phyloP scores from a whole-genome alignment of 2,797 vertebrate species.

The Kryptolebias ocellatus region DNA sequence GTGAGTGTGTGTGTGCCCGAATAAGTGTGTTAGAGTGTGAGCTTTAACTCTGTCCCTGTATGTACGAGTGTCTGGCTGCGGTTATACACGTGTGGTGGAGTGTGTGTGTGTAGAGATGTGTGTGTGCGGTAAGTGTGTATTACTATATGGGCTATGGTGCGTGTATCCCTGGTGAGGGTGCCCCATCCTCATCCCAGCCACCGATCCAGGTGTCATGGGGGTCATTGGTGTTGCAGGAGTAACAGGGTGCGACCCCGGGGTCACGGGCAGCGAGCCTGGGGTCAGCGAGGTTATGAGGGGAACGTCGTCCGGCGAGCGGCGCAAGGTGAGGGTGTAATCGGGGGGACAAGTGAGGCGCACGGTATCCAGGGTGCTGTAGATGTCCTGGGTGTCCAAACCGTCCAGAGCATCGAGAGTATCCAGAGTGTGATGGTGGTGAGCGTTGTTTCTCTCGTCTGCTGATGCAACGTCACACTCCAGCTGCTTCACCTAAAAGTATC shows the following conservation, averaged over 20 bases:
- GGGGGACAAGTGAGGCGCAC: conserved; percentile 92
- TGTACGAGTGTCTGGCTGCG: conserved; percentile 77
- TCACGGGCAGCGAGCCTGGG: conserved; percentile 77
- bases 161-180: conserved; percentile 94
- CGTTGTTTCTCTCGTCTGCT: conserved; percentile 74
- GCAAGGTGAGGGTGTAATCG: conserved; percentile 93
- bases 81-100: conserved; percentile 97
- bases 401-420: conserved; percentile 79
- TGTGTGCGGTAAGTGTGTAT: conserved; percentile 92
- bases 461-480: conserved; percentile 89
- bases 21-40: conserved; percentile 22
- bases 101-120: conserved; percentile 92
- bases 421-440: conserved; percentile 78
- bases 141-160: conserved; percentile 92
- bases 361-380: conserved; percentile 82
- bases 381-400: conserved; percentile 80
- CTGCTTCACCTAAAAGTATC: conserved; percentile 86
- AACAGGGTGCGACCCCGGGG: conserved; percentile 77
- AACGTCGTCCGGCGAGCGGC: conserved; percentile 92
- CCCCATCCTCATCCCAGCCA: conserved; percentile 87
- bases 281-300: conserved; percentile 94
- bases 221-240: conserved; percentile 83
- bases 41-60: conserved; percentile 66
- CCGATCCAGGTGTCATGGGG: conserved; percentile 95
- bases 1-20: conserved; percentile 12